phyloP scores from a whole-genome alignment of 2,888 invertebrate species.

The Psococerastis gibbosa region DNA sequence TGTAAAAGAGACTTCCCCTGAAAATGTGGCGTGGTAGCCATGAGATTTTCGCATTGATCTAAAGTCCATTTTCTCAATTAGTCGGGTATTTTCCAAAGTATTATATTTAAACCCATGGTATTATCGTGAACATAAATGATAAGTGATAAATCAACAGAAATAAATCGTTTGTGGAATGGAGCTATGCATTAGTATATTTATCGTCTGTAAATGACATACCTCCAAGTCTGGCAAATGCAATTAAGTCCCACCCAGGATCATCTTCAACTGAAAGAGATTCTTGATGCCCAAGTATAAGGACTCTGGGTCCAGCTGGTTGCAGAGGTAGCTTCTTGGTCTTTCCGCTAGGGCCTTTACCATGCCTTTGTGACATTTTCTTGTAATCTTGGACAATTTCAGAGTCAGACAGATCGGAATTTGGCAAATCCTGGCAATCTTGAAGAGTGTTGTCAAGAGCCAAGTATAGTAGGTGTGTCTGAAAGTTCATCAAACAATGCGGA shows the following conservation, averaged over 20 bases:
- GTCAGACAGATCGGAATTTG: slow-evolving; percentile 40
- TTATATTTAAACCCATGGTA: no score
- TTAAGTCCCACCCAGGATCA: slow-evolving; percentile 41
- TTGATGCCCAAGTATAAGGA: slow-evolving; percentile 34
- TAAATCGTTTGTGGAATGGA: no score
- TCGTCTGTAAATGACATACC: slow-evolving; percentile 21
- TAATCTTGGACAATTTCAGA: slow-evolving; percentile 63
- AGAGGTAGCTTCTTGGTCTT: slow-evolving; percentile 26
- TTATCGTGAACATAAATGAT: no score
- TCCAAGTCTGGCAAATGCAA: slow-evolving; percentile 35
- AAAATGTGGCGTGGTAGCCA: no score
- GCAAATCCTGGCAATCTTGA: slow-evolving; percentile 61
- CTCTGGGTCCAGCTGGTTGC: slow-evolving; percentile 40
- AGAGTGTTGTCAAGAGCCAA: slow-evolving; percentile 54
- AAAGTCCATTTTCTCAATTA: no score
- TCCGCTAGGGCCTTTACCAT: background rate
- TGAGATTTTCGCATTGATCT: no score
- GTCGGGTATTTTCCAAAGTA: no score
- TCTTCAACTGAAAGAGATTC: slow-evolving; percentile 26
- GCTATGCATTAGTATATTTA: no score
- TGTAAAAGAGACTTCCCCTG: no score
- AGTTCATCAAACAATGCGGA: no score
- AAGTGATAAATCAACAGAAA: no score
- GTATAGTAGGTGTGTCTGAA: slow-evolving; percentile 48
- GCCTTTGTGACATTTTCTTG: slow-evolving; percentile 32